Evolutionary conservation across 2,113 vertebrate genomes (phyloP).

Genomic region (Riparia riparia): DNA sequence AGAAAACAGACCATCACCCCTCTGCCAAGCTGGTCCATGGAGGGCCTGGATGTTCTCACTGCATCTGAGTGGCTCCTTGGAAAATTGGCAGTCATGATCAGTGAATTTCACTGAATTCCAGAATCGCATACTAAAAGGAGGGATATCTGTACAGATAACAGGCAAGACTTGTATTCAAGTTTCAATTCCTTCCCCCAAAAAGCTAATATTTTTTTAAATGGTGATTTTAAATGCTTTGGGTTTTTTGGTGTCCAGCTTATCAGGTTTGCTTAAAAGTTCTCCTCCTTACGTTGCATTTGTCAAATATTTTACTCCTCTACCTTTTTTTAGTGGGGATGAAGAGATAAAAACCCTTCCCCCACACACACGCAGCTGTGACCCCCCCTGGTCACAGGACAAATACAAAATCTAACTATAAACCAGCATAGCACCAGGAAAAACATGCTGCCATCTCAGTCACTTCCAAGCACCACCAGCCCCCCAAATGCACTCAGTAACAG

Average conservation of each 20-base stretch:
- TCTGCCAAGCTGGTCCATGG: background rate
- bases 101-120: background rate
- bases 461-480: background rate
- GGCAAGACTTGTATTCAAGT: background rate
- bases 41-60: background rate
- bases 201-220: background rate
- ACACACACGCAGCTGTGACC: background rate
- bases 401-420: background rate
- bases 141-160: background rate
- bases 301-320: background rate
- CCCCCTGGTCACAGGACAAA: background rate
- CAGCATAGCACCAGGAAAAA: background rate
- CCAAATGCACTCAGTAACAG: background rate
- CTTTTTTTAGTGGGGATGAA: background rate
- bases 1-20: background rate
- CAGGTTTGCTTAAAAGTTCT: background rate
- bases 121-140: background rate
- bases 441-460: background rate
- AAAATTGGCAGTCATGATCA: background rate
- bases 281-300: background rate
- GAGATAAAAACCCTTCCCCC: background rate
- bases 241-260: background rate
- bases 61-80: background rate
- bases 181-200: fast-evolving
- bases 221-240: background rate